Conservation (phyloP, 2,888 invertebrate genomes). For the Liodrosophila aerea region DNA sequence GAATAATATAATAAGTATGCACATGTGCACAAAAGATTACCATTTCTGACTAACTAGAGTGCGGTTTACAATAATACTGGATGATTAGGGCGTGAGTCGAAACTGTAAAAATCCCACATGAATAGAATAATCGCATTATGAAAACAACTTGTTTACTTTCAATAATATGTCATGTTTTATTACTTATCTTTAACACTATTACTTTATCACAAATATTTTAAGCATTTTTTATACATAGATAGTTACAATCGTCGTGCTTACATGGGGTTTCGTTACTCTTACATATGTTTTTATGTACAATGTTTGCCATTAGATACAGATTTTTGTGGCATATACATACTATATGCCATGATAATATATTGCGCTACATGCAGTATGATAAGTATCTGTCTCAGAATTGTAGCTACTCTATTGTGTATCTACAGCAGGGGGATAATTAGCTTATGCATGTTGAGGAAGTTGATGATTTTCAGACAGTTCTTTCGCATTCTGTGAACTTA, state of each 20-base stretch:
- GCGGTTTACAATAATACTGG: not conserved
- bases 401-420: constrained; percentile 63
- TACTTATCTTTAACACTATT: constrained; percentile 74
- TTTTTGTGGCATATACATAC: constrained; percentile 25
- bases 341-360: constrained; percentile 21
- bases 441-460: constrained; percentile 60
- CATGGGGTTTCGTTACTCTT: constrained; percentile 38
- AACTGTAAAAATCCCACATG: not conserved
- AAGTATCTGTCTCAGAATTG: constrained; percentile 44
- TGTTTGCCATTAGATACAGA: constrained; percentile 29
- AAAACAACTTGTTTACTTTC: constrained; percentile 26
- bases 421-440: constrained; percentile 56
- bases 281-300: constrained; percentile 52
- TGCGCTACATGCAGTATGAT: constrained; percentile 26
- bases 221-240: constrained; percentile 78
- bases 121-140: too few species aligned
- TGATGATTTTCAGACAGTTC: constrained; percentile 52
- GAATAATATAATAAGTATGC: too few species aligned
- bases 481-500: constrained; percentile 14
- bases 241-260: constrained; percentile 69
- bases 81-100: not conserved
- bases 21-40: not conserved
- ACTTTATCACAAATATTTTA: constrained; percentile 79
- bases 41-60: not conserved
- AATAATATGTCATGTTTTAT: constrained; percentile 67